These are phyloP conservation scores for Brachylomia viminalis DNA, from an alignment of 2,888 invertebrate genomes.

Conservation along the genomic window DNA sequence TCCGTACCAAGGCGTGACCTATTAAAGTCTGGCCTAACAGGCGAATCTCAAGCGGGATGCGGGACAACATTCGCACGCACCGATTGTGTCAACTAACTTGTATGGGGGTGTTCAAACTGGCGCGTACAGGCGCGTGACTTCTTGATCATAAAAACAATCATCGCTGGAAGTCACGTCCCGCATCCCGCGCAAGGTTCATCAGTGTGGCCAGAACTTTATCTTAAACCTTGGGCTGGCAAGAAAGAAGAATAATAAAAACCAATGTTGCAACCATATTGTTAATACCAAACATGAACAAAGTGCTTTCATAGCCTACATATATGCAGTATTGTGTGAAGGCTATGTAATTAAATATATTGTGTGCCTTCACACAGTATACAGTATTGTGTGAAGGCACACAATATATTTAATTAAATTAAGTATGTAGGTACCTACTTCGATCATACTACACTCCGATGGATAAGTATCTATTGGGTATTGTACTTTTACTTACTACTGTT, in stretches of 20 bases:
- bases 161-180: not conserved
- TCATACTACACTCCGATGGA: not conserved
- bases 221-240: not conserved
- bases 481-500: no score
- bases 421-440: not conserved
- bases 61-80: no score
- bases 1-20: not conserved
- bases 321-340: not conserved
- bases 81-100: not conserved
- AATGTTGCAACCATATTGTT: not conserved
- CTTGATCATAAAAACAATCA: not conserved
- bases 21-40: not conserved
- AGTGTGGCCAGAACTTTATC: not conserved
- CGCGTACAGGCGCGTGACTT: not conserved
- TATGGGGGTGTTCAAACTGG: not conserved
- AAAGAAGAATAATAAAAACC: not conserved
- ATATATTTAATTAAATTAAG: not conserved
- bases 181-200: not conserved
- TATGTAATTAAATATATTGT: no score
- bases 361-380: no score
- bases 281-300: not conserved
- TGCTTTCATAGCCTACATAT: not conserved
- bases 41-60: not conserved
- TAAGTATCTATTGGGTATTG: slow-evolving; percentile 4
- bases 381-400: not conserved